phyloP scores from a whole-genome alignment of 1,140 invertebrate species.

The Drosophila obscura region DNA sequence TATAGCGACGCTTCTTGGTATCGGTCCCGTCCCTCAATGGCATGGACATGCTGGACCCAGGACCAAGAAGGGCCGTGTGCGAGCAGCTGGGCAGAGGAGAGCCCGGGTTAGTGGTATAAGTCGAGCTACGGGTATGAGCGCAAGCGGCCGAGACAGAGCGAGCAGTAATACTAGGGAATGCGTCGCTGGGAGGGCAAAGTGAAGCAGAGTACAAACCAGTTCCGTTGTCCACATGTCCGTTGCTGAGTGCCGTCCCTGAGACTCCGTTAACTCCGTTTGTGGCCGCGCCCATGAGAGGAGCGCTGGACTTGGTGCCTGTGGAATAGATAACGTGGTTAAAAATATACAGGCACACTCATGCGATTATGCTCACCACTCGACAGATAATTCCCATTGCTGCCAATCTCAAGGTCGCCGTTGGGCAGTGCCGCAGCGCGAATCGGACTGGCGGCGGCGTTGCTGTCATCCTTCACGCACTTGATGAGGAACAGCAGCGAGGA shows the following conservation, averaged over 20 bases:
- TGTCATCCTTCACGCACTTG: constrained; percentile 85
- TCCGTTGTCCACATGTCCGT: constrained; percentile 55
- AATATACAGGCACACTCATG: no score
- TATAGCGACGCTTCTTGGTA: constrained; percentile 69
- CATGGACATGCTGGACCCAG: constrained; percentile 46
- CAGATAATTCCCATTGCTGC: constrained; percentile 45
- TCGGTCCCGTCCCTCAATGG: neutral
- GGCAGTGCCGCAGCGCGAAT: constrained; percentile 24
- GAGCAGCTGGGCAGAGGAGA: constrained; percentile 41
- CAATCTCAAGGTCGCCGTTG: constrained; percentile 59
- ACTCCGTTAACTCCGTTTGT: constrained; percentile 42
- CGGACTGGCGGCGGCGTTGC: constrained; percentile 8
- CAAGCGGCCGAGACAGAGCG: constrained; percentile 51
- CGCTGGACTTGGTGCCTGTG: constrained; percentile 46
- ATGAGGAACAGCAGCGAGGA: constrained; percentile 90
- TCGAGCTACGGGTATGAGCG: constrained; percentile 64
- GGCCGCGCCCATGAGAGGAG: constrained; percentile 54
- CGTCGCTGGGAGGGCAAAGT: constrained; percentile 29
- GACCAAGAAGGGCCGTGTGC: constrained; percentile 61
- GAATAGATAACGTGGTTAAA: neutral
- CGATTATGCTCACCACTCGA: constrained; percentile 17
- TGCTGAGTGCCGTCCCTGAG: constrained; percentile 19
- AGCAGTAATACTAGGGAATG: constrained; percentile 58
- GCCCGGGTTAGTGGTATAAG: constrained; percentile 59
- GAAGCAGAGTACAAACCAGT: constrained; percentile 68